Base-by-base conservation (phyloP, 2,113 vertebrate species). In the Lamprologus ornatipinnis region DNA sequence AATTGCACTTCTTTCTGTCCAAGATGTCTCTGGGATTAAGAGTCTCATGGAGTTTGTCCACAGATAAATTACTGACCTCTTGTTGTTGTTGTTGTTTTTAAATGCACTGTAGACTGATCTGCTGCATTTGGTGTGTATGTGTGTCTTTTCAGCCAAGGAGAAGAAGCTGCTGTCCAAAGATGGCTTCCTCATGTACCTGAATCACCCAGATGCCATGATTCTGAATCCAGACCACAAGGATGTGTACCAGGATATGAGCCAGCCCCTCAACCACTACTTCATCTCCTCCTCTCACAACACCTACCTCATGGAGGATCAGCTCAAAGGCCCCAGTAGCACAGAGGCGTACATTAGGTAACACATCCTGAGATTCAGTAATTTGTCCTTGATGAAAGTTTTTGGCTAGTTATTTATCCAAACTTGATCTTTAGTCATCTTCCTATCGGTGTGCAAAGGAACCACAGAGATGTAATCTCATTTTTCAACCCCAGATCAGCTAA, bases 221-320 rank as follows among this genome's bases (percentile, higher is more conserved):
- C 97, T 98, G 90, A 97, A 96, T 84, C 85, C 95, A 5, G 93
- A 94, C 0, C 97, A 98, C 90, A 90, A 87, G 15, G 95, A 93
- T 2, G 93, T 99, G 65, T 97, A 98, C 96, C 98, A 99, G 96
- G 98, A 99, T 93, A 99, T 99, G 99, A 97, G 85, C 33, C 97
- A 97, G 42, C 98, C 99, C 1, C 97, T 99, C 89, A 98, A 96
- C 89, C 97, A 98, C 95, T 99, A 99, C 94, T 97, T 98, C 83
- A 98, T 99, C 93, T 99, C 98, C 7, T 99, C 99, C 54, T 99
- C 99, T 0, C 99, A 99, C 95, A 99, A 99, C 89, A 99, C 98
- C 55, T 99, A 99, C 94, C 96, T 99, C 35, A 95, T 97, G 96
- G 97, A 99, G 88, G 98, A 99, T 93, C 99, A 99, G 96, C 94